Evolutionary conservation across 2,113 vertebrate genomes (phyloP), one percentile per base, ranked within the genome.

Genomic region (Acinonyx jubatus): DNA sequence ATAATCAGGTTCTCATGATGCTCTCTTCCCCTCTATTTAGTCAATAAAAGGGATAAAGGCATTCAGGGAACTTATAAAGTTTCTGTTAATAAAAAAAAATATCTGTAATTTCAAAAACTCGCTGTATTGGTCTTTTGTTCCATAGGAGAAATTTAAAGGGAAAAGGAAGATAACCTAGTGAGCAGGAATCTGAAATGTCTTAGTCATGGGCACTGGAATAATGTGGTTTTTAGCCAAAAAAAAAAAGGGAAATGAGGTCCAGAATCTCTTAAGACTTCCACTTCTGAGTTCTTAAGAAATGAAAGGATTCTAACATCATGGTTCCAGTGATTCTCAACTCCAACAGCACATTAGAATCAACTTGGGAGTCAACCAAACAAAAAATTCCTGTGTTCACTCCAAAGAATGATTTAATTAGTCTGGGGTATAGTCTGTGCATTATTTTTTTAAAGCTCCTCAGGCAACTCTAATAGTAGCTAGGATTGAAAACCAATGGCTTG

Each of bases 331-430:
- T 73, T 86, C 23, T 90, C 90, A 92, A 84, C 29, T 81, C 50
- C 79, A 21, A 55, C 9, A 82, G 57, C 50, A 89, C 25, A 78
- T 79, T 41, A 89, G 48, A 97, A 89, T 83, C 86, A 86, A 80
- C 48, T 66, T 89, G 55, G 25, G 50, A 86, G 79, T 93, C 89
- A 94, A 96, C 91, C 73, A 92, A 78, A 66, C 27, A 90, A 65
- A 85, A 85, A 86, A 93, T 91, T 73, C 15, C 48, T 94, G 18
- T 18, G n/a, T 16, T 41, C 45, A 89, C 48, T 61, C 74, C 18
- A 83, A 18, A n/a, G 79, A 93, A 73, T 91, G 65, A 92, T 71
- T 96, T 55, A 92, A 97, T 97, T 91, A 89, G 36, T 55, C 45
- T 41, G 45, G 36, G 12, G 5, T 73, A 4, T 2, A 85, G 27